These are phyloP conservation scores for Dusona sp. DNA, from an alignment of 2,888 invertebrate species.

Conservation along the genomic window DNA sequence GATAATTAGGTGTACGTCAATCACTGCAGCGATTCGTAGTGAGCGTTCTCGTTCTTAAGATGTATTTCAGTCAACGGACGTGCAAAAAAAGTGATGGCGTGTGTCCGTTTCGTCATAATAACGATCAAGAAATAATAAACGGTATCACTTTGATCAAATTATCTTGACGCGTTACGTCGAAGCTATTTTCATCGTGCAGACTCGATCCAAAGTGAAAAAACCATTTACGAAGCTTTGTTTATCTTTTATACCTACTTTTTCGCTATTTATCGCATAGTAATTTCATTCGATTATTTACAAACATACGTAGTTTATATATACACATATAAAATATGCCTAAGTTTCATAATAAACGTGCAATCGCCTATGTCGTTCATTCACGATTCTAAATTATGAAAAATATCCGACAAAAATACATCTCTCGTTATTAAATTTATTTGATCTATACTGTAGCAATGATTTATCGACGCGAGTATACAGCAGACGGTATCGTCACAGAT, in stretches of 20 bases:
- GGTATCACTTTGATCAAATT: neutral
- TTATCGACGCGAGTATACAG: neutral
- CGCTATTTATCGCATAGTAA: slow-evolving; percentile 1
- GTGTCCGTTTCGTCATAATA: slow-evolving; percentile 4
- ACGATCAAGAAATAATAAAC: slow-evolving; percentile 28
- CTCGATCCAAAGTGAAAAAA: neutral
- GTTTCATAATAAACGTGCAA: slow-evolving; percentile 38
- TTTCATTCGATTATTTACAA: slow-evolving; percentile 58
- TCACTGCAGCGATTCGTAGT: neutral
- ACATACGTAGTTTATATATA: slow-evolving; percentile 36
- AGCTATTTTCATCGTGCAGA: neutral
- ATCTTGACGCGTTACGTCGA: neutral
- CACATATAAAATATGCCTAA: slow-evolving; percentile 54
- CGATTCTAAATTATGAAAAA: slow-evolving; percentile 46
- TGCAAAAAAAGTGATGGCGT: neutral
- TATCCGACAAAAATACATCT: slow-evolving; percentile 60
- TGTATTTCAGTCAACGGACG: slow-evolving; percentile 6
- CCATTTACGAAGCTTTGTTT: neutral
- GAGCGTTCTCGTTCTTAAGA: neutral
- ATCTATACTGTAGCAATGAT: slow-evolving; percentile 16
- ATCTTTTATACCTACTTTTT: neutral
- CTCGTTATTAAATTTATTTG: slow-evolving; percentile 43
- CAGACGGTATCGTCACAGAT: neutral
- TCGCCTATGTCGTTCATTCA: neutral
- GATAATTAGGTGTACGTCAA: slow-evolving; percentile 6